Evolutionary conservation across 2,797 vertebrate species (phyloP).

Genomic region (Poecilia velifera): DNA sequence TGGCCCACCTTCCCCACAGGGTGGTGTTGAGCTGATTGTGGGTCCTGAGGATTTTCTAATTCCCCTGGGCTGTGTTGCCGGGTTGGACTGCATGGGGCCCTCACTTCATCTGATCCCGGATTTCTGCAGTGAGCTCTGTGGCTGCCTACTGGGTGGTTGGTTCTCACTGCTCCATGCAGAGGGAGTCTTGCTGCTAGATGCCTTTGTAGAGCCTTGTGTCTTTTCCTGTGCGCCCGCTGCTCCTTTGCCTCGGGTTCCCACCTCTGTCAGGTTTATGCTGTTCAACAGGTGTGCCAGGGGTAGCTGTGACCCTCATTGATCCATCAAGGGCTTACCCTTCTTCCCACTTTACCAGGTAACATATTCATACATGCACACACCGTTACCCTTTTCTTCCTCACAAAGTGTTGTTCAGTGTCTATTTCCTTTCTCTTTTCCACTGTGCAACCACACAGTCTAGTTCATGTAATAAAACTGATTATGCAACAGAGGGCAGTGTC

Average conservation of each 20-base stretch:
- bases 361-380: neutral
- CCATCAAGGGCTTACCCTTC: neutral
- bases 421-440: neutral
- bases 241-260: neutral
- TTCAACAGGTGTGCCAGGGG: neutral
- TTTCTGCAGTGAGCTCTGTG: neutral
- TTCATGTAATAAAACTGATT: neutral
- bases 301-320: neutral
- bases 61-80: neutral
- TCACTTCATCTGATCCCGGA: neutral
- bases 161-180: neutral
- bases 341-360: neutral
- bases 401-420: neutral
- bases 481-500: neutral
- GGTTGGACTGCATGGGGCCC: neutral
- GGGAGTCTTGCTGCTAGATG: neutral
- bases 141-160: neutral
- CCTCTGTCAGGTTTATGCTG: neutral
- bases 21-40: neutral
- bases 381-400: neutral
- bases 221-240: neutral
- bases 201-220: neutral
- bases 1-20: neutral
- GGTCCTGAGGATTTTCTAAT: neutral
- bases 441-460: neutral